phyloP scores from a whole-genome alignment of 2,797 vertebrate genomes.

The Coreius guichenoti region DNA sequence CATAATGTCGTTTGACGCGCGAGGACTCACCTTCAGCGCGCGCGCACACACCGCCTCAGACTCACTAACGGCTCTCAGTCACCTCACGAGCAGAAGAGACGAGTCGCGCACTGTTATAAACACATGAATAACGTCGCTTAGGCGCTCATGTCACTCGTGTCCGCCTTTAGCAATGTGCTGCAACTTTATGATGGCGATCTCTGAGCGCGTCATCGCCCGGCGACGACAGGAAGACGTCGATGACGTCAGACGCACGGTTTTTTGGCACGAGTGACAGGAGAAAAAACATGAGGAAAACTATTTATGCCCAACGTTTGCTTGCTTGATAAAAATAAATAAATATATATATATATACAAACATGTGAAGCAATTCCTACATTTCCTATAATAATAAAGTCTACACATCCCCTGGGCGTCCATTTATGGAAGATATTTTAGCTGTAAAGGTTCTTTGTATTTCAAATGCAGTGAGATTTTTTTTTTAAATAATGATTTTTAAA shows the following conservation, averaged over 20 bases:
- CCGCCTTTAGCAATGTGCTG: slow-evolving; percentile 42
- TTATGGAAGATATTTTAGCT: no score
- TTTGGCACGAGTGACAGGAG: not conserved
- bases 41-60: not conserved
- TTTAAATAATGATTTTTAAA: no score
- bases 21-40: slow-evolving; percentile 6
- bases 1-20: not conserved
- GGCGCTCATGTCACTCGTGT: slow-evolving; percentile 27
- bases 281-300: no score
- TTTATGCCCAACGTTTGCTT: no score
- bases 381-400: no score
- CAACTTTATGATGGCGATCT: slow-evolving; percentile 40
- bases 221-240: not conserved
- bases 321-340: no score
- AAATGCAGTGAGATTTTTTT: no score
- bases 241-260: slow-evolving; percentile 7
- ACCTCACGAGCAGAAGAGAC: not conserved
- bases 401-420: no score
- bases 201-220: slow-evolving; percentile 24
- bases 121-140: not conserved
- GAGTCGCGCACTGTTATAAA: not conserved
- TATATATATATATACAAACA: no score
- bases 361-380: no score
- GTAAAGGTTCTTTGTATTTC: no score
- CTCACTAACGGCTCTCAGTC: not conserved